Conservation (phyloP, 2,888 invertebrate genomes). For the Trichacis sp. region DNA sequence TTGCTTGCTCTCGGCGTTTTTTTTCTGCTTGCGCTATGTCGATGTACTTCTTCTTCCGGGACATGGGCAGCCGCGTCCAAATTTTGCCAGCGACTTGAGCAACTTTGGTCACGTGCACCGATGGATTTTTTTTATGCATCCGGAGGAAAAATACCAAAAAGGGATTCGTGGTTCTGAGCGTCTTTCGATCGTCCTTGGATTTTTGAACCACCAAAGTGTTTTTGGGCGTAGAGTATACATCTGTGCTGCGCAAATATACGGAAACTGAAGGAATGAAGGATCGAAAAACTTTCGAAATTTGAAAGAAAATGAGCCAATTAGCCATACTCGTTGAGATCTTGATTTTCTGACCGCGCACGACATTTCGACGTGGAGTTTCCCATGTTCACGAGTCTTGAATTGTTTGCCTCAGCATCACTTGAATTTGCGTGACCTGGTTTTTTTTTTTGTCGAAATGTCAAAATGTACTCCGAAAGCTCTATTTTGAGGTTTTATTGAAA, state of each 20-base stretch:
- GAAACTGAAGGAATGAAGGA: constrained; percentile 41
- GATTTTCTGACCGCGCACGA: too few relatives aligned
- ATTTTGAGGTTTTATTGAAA: too few relatives aligned
- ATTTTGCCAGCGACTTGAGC: constrained; percentile 60
- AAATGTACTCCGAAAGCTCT: too few relatives aligned
- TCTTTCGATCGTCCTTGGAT: neutral
- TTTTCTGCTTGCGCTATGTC: constrained; percentile 60
- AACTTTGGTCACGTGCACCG: constrained; percentile 53
- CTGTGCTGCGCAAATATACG: constrained; percentile 51
- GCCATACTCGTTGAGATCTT: too few relatives aligned
- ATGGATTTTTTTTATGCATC: constrained; percentile 54
- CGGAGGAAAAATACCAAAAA: constrained; percentile 61
- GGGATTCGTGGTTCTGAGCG: constrained; percentile 55
- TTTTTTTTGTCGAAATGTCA: too few relatives aligned
- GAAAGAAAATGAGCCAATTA: constrained; percentile 10
- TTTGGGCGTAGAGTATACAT: constrained; percentile 25
- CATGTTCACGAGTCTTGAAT: too few relatives aligned
- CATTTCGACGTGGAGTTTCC: too few relatives aligned
- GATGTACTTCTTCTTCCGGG: constrained; percentile 60
- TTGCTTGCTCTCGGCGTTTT: constrained; percentile 50
- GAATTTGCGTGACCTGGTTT: too few relatives aligned
- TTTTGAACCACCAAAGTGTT: neutral
- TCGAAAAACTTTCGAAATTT: constrained; percentile 10
- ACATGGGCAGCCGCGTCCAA: constrained; percentile 56
- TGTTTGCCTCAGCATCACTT: too few relatives aligned